phyloP scores from a whole-genome alignment of 2,888 invertebrate genomes.

The Neuroscelio doddi region DNA sequence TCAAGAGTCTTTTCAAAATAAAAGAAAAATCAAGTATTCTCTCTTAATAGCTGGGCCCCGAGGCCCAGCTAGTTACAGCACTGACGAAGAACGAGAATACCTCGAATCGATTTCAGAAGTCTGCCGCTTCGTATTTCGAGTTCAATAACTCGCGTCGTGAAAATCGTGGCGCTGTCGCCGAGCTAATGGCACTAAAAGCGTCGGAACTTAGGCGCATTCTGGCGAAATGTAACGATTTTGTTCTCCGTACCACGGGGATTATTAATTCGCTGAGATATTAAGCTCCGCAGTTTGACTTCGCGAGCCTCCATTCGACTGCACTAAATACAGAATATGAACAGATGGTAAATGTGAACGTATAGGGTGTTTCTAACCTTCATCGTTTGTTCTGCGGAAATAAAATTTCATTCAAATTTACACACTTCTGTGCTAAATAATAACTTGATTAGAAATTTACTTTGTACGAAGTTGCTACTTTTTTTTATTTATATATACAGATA shows the following conservation, averaged over 20 bases:
- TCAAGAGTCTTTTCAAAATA: no score
- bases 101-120: slow-evolving; percentile 26
- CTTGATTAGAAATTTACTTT: no score
- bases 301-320: slow-evolving; percentile 17
- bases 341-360: neutral
- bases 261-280: slow-evolving; percentile 42
- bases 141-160: slow-evolving; percentile 24
- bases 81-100: slow-evolving; percentile 12
- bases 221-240: slow-evolving; percentile 38
- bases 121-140: slow-evolving; percentile 16
- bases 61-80: no score
- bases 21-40: no score
- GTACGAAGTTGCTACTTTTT: neutral
- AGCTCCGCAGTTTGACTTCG: slow-evolving; percentile 23
- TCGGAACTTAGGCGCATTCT: slow-evolving; percentile 29
- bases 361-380: no score
- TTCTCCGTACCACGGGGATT: slow-evolving; percentile 29
- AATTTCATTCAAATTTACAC: no score
- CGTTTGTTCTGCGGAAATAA: no score
- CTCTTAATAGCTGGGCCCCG: no score
- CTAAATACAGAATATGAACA: slow-evolving; percentile 28
- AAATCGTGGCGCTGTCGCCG: slow-evolving; percentile 35
- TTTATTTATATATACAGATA: no score
- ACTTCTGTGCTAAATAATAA: no score
- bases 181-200: slow-evolving; percentile 42